Evolutionary conservation across 2,888 invertebrate species (phyloP).

Genomic region (Kuschelorhynchus macadamiae): DNA sequence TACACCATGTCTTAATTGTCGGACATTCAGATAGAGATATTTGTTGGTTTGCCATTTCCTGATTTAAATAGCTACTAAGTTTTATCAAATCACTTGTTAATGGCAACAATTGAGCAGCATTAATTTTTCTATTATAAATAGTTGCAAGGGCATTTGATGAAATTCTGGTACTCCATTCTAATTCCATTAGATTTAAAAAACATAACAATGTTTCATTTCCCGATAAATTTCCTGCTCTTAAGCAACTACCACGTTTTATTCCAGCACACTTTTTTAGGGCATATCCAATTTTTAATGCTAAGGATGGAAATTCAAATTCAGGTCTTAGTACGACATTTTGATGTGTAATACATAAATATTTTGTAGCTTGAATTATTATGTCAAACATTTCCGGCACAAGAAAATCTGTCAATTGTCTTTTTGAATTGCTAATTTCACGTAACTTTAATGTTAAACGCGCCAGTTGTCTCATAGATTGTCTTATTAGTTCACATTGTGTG

Average conservation of each 20-base stretch:
- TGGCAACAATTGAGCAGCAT: slow-evolving; percentile 47
- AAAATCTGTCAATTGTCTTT: slow-evolving; percentile 21
- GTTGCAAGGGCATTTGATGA: slow-evolving; percentile 50
- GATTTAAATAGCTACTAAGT: slow-evolving; percentile 44
- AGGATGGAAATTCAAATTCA: slow-evolving; percentile 44
- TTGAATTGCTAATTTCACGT: slow-evolving; percentile 20
- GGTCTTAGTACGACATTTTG: slow-evolving; percentile 31
- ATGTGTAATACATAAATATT: slow-evolving; percentile 10
- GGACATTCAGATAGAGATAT: slow-evolving; percentile 9
- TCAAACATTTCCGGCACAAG: slow-evolving; percentile 27
- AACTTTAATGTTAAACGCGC: slow-evolving; percentile 32
- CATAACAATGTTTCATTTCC: slow-evolving; percentile 31
- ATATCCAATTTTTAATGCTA: slow-evolving; percentile 49
- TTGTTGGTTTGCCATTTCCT: slow-evolving; percentile 28
- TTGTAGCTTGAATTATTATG: slow-evolving; percentile 9
- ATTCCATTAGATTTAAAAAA: slow-evolving; percentile 46
- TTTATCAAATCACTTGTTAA: slow-evolving; percentile 50
- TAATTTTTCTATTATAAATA: slow-evolving; percentile 42
- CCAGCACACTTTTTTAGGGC: slow-evolving; percentile 48
- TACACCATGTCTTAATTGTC: slow-evolving; percentile 6
- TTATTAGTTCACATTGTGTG: slow-evolving; percentile 39
- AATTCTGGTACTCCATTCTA: slow-evolving; percentile 50
- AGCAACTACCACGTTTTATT: slow-evolving; percentile 44
- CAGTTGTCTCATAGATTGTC: slow-evolving; percentile 42
- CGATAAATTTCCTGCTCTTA: slow-evolving; percentile 40